Evolutionary conservation across 2,113 vertebrate genomes (phyloP).

Genomic region (Cynocephalus volans): DNA sequence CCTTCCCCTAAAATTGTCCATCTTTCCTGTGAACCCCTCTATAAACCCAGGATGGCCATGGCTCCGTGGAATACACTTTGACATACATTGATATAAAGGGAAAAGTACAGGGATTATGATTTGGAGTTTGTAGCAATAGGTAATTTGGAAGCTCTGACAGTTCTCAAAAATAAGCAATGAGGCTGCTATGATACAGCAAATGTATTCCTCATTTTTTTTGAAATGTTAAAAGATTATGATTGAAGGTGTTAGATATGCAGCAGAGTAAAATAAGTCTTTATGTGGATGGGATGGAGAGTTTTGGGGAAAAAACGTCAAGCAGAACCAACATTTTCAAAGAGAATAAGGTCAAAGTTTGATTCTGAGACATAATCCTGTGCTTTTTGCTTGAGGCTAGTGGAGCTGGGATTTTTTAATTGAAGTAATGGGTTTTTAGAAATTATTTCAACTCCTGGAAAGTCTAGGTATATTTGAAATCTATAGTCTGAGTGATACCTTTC

Average conservation of each 20-base stretch:
- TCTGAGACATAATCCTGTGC: background rate
- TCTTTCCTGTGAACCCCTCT: background rate
- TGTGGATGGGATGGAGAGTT: background rate
- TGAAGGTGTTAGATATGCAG: background rate
- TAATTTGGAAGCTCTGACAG: background rate
- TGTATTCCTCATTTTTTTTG: background rate
- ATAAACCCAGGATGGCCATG: background rate
- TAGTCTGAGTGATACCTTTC: background rate
- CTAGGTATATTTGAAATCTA: background rate
- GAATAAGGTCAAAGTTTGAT: background rate
- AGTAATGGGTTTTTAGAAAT: slow-evolving; percentile 25
- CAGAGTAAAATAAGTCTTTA: background rate
- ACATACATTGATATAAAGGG: background rate
- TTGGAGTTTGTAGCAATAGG: background rate
- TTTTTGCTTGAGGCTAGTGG: background rate
- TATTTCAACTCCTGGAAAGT: background rate
- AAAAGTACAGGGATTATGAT: background rate
- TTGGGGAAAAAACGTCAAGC: background rate
- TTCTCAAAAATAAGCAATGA: background rate
- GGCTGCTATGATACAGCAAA: background rate
- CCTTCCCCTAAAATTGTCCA: background rate
- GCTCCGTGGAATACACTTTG: background rate
- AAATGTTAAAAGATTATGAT: background rate
- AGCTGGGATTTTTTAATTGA: slow-evolving; percentile 5
- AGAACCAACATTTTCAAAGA: background rate